These are phyloP conservation scores for Desmodus rotundus DNA, from an alignment of 2,113 vertebrate species.

Conservation along the genomic window DNA sequence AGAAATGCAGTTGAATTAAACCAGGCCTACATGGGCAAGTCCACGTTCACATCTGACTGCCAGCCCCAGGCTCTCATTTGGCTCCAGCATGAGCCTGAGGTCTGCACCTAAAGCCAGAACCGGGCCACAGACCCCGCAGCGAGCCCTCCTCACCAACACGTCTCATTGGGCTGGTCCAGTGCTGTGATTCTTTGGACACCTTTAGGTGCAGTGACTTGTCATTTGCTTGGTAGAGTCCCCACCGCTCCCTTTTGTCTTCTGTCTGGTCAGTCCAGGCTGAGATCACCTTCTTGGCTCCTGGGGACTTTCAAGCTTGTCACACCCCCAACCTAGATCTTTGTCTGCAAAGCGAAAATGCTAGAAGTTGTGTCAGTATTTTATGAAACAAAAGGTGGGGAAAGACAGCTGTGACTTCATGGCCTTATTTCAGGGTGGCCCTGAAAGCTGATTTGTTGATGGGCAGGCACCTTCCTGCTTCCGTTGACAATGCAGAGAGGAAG, in stretches of 20 bases:
- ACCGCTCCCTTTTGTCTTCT: neutral
- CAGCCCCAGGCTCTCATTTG: neutral
- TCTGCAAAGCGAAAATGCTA: neutral
- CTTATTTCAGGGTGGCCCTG: neutral
- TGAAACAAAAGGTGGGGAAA: neutral
- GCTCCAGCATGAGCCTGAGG: neutral
- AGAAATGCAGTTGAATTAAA: neutral
- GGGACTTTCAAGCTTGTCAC: neutral
- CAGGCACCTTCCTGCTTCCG: neutral
- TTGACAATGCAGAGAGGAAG: neutral
- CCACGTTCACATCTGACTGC: fast-evolving
- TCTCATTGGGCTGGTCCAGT: neutral
- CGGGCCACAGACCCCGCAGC: too few species aligned
- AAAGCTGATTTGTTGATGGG: neutral
- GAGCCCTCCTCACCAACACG: too few species aligned
- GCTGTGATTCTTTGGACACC: fast-evolving
- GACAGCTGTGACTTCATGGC: neutral
- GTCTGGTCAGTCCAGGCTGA: fast-evolving
- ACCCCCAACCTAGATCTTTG: neutral
- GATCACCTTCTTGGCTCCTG: neutral
- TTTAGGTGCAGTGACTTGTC: neutral
- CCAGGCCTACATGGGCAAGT: neutral
- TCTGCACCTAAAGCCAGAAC: neutral
- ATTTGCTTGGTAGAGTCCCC: fast-evolving
- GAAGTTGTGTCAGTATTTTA: neutral